Evolutionary conservation across 1,140 invertebrate species (phyloP).

Genomic region (Bombus waltoni): DNA sequence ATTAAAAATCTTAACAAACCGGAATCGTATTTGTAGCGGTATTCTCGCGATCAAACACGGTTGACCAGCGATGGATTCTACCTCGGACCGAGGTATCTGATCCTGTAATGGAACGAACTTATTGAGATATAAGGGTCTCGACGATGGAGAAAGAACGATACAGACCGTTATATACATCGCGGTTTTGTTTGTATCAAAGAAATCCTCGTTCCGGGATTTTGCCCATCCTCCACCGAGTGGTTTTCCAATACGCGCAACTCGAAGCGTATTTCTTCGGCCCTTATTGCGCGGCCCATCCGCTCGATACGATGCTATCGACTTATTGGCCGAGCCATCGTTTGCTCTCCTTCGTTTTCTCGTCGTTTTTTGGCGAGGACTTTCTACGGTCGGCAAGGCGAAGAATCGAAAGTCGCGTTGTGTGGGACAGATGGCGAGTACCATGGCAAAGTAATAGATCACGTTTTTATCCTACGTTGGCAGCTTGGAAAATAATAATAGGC

Average conservation of each 20-base stretch:
- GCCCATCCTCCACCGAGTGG: not conserved
- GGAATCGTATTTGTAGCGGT: not conserved
- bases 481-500: too few species aligned
- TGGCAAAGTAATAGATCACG: not conserved
- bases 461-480: not conserved
- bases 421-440: not conserved
- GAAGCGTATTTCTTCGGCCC: not conserved
- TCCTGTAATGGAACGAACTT: constrained; percentile 17
- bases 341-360: not conserved
- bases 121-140: constrained; percentile 9
- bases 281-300: constrained; percentile 38
- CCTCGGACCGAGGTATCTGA: too few species aligned
- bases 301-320: constrained; percentile 13
- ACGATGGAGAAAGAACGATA: constrained; percentile 12
- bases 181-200: not conserved
- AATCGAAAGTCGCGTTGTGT: not conserved
- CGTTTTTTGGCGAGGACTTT: not conserved
- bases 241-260: constrained; percentile 44
- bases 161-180: constrained; percentile 11
- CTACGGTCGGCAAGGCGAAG: not conserved
- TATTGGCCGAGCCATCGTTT: not conserved
- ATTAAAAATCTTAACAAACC: not conserved
- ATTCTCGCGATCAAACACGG: too few species aligned
- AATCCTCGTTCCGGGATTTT: constrained; percentile 12
- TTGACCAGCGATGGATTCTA: not conserved